Evolutionary conservation across 2,888 invertebrate genomes (phyloP).

Genomic region (Drosophila diplacantha): DNA sequence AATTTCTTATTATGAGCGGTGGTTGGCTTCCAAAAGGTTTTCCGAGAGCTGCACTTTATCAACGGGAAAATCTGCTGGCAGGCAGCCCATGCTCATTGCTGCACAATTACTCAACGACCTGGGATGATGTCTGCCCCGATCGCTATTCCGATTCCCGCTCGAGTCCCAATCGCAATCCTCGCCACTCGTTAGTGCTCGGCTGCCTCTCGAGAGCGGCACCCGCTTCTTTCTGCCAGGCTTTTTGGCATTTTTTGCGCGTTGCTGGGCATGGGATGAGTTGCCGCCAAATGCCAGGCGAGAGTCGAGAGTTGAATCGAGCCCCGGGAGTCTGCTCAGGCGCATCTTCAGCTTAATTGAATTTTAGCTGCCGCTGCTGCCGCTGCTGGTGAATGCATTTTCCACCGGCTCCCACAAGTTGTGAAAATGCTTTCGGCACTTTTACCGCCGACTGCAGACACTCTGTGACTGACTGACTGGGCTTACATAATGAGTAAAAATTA

Average conservation of each 20-base stretch:
- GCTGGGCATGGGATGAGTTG: constrained; percentile 29
- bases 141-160: constrained; percentile 42
- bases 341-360: constrained; percentile 73
- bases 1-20: constrained; percentile 68
- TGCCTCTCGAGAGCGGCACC: constrained; percentile 34
- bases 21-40: constrained; percentile 48
- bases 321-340: constrained; percentile 50
- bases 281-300: constrained; percentile 54
- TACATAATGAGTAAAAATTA: constrained; percentile 69
- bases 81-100: constrained; percentile 65
- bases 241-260: constrained; percentile 54
- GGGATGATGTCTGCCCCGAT: constrained; percentile 34
- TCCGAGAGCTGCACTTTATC: constrained; percentile 63
- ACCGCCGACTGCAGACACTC: constrained; percentile 36
- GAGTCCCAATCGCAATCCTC: constrained; percentile 42
- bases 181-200: constrained; percentile 51
- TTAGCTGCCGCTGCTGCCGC: constrained; percentile 43
- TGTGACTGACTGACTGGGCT: constrained; percentile 23
- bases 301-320: constrained; percentile 7
- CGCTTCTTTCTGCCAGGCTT: constrained; percentile 45
- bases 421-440: constrained; percentile 72
- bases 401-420: constrained; percentile 72
- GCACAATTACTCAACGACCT: constrained; percentile 70
- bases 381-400: constrained; percentile 65
- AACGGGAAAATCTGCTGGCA: constrained; percentile 62